phyloP scores from a whole-genome alignment of 2,888 invertebrate species.

The Calameuta filiformis region DNA sequence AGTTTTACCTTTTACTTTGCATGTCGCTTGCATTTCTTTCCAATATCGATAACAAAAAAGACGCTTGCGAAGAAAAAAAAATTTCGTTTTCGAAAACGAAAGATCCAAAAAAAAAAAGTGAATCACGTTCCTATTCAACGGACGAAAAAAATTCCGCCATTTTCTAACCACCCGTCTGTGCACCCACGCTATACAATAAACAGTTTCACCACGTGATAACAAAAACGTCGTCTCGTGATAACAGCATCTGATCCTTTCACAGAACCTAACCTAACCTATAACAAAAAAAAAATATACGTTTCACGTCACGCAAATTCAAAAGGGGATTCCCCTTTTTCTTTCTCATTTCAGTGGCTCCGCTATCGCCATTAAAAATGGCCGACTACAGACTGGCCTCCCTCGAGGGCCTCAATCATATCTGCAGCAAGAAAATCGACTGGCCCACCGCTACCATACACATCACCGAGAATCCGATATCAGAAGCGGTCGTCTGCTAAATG shows the following conservation, averaged over 20 bases:
- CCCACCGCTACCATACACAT: constrained; percentile 78
- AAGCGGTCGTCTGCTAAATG: constrained; percentile 78
- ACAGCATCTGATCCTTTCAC: not conserved
- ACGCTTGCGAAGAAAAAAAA: not conserved
- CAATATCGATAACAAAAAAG: not conserved
- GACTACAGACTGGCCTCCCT: constrained; percentile 73
- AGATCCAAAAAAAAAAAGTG: not conserved
- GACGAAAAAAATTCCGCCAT: not conserved
- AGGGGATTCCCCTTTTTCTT: not conserved
- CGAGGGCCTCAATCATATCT: constrained; percentile 68
- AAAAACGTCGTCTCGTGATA: not conserved
- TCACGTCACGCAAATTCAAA: not conserved
- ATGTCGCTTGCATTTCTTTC: constrained; percentile 52
- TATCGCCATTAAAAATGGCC: constrained; percentile 78
- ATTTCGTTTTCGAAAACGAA: not conserved
- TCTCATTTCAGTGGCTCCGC: constrained; percentile 74
- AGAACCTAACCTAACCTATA: no score
- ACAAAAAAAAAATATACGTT: not conserved
- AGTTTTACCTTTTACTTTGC: constrained; percentile 52
- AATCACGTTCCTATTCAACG: not conserved
- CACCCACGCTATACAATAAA: not conserved
- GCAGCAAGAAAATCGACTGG: constrained; percentile 67
- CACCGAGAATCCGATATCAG: constrained; percentile 83
- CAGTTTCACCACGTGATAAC: not conserved
- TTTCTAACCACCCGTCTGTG: not conserved